phyloP scores from a whole-genome alignment of 1,140 invertebrate species.

The Battus philenor region DNA sequence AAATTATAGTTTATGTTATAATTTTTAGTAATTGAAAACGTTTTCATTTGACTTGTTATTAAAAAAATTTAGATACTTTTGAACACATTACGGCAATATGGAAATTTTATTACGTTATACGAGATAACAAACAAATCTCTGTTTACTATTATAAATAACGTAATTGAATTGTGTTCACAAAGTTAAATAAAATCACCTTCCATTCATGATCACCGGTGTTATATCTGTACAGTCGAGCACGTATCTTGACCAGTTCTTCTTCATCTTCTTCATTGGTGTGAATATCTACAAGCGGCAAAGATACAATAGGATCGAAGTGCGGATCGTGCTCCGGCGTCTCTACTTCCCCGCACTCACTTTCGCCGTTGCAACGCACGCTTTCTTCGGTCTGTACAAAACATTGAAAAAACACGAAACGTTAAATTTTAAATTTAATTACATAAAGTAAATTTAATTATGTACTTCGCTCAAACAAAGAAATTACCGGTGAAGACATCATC shows the following conservation, averaged over 20 bases:
- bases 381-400: conserved; percentile 48
- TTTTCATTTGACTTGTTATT: no score
- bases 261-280: conserved; percentile 89
- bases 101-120: no score
- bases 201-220: conserved; percentile 76
- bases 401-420: conserved; percentile 22
- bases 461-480: conserved; percentile 13
- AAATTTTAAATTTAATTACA: conserved; percentile 10
- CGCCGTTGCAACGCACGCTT: conserved; percentile 61
- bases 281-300: conserved; percentile 84
- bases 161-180: no score
- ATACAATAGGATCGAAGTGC: conserved; percentile 86
- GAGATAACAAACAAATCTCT: no score
- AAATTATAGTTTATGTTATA: no score
- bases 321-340: conserved; percentile 78
- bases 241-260: conserved; percentile 83
- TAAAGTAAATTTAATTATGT: no score
- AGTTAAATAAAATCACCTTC: no score
- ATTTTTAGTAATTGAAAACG: no score
- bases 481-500: conserved; percentile 54
- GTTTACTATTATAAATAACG: no score
- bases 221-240: conserved; percentile 77
- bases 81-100: no score
- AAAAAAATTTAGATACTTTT: no score
- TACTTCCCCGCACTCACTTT: conserved; percentile 54